Percentiles rank a stretch among this genome's conserved stretches.
phyloP scores from a whole-genome alignment of 2,888 invertebrate species.

The Tiliacea citrago region DNA sequence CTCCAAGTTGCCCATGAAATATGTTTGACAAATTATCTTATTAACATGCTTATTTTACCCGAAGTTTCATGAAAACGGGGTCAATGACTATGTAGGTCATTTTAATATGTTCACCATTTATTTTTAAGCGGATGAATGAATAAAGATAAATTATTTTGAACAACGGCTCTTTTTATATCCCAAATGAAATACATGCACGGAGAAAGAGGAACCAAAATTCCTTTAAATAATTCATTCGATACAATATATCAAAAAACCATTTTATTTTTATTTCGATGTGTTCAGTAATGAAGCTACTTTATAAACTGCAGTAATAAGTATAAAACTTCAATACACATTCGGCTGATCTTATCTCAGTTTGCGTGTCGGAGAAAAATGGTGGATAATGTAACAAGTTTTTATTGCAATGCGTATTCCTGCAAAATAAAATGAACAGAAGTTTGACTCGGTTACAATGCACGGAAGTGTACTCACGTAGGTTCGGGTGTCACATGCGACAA shows the following conservation, averaged over 20 bases:
- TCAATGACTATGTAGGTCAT: slow-evolving; percentile 11
- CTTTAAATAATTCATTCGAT: slow-evolving; percentile 46
- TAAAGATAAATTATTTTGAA: slow-evolving; percentile 10
- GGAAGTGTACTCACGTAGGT: slow-evolving; percentile 7
- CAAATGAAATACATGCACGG: slow-evolving; percentile 24
- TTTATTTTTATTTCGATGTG: slow-evolving; percentile 39
- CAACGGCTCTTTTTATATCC: slow-evolving; percentile 12
- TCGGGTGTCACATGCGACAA: background rate
- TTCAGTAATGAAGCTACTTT: slow-evolving; percentile 51
- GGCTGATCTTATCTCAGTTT: slow-evolving; percentile 45
- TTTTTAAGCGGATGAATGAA: slow-evolving; percentile 14
- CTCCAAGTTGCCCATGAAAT: background rate
- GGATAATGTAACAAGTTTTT: slow-evolving; percentile 52
- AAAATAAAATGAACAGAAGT: slow-evolving; percentile 38
- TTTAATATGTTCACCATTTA: background rate
- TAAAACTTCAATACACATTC: slow-evolving; percentile 47
- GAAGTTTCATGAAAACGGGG: slow-evolving; percentile 8
- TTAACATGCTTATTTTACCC: background rate
- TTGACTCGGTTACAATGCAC: slow-evolving; percentile 17
- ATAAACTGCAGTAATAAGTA: slow-evolving; percentile 50
- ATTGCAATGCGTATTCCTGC: slow-evolving; percentile 31
- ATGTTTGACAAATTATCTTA: slow-evolving; percentile 3
- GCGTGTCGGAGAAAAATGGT: slow-evolving; percentile 50
- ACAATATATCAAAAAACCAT: slow-evolving; percentile 33
- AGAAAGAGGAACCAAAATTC: slow-evolving; percentile 32